Conservation (phyloP, 2,113 vertebrate genomes). For the Edolisoma coerulescens region DNA sequence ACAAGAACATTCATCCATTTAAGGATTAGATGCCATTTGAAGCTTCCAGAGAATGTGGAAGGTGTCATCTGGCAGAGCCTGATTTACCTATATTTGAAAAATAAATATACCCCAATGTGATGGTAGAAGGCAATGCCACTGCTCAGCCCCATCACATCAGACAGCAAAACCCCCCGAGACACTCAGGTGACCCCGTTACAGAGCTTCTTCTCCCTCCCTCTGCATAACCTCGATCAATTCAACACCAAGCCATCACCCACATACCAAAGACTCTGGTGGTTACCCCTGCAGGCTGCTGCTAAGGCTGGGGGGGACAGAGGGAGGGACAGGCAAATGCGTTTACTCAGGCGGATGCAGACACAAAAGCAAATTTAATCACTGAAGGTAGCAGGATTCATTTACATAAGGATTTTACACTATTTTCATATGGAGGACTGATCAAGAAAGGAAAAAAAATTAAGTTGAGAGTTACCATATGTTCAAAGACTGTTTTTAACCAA, state of each 20-base stretch:
- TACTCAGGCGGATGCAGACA: not conserved
- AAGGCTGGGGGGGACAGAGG: fast-evolving
- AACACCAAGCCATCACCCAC: not conserved
- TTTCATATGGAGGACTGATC: not conserved
- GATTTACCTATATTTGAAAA: not conserved
- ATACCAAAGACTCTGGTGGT: not conserved
- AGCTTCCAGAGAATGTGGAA: not conserved
- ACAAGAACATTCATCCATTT: not conserved
- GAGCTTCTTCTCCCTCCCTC: not conserved
- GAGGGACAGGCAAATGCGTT: fast-evolving
- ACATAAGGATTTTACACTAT: not conserved
- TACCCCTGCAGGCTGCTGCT: not conserved
- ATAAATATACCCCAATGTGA: not conserved
- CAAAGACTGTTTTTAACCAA: slow-evolving; percentile 18
- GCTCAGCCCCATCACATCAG: not conserved
- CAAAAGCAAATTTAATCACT: not conserved
- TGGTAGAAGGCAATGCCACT: not conserved
- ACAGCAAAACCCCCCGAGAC: not conserved
- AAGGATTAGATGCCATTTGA: not conserved
- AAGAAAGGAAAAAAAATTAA: not conserved
- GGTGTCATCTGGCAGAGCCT: not conserved
- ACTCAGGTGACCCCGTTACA: not conserved
- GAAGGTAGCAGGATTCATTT: not conserved
- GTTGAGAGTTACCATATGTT: not conserved
- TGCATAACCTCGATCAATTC: not conserved